These are phyloP conservation scores for Allophyes oxyacanthae DNA, from an alignment of 2,888 invertebrate species.

Conservation along the genomic window DNA sequence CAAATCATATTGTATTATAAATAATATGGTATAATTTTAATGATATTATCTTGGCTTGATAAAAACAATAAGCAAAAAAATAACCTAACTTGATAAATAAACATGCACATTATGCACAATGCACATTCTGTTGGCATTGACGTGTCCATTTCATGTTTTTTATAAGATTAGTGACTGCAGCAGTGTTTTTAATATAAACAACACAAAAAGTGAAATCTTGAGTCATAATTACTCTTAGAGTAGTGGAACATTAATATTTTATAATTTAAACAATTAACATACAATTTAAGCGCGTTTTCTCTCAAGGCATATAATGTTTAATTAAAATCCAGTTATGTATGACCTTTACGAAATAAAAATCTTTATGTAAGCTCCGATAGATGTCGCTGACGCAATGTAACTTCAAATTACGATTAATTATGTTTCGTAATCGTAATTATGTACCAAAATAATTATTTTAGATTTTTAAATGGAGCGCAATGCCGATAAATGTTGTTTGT, in stretches of 20 bases:
- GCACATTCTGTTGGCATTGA: constrained; percentile 47
- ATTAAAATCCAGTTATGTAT: constrained; percentile 44
- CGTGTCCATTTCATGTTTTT: constrained; percentile 34
- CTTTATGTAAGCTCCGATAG: constrained; percentile 61
- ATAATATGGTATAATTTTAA: too few species aligned
- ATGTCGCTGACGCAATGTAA: constrained; percentile 61
- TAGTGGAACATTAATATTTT: constrained; percentile 41
- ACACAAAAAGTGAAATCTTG: constrained; percentile 30
- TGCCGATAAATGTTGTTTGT: constrained; percentile 52
- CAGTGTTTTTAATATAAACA: constrained; percentile 20
- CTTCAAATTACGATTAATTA: constrained; percentile 58
- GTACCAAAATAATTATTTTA: constrained; percentile 46
- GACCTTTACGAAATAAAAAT: constrained; percentile 56
- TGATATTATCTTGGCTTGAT: background rate
- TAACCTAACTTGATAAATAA: constrained; percentile 34
- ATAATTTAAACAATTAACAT: constrained; percentile 43
- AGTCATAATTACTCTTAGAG: constrained; percentile 34
- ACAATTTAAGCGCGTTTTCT: constrained; percentile 44
- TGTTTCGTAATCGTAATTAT: constrained; percentile 49
- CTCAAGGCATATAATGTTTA: constrained; percentile 38
- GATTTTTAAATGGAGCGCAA: constrained; percentile 41
- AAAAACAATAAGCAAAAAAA: constrained; percentile 9
- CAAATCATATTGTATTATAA: too few species aligned
- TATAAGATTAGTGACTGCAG: constrained; percentile 36
- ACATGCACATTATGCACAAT: constrained; percentile 32